Evolutionary conservation across 2,797 vertebrate species (phyloP).

Genomic region (Allobates femoralis): DNA sequence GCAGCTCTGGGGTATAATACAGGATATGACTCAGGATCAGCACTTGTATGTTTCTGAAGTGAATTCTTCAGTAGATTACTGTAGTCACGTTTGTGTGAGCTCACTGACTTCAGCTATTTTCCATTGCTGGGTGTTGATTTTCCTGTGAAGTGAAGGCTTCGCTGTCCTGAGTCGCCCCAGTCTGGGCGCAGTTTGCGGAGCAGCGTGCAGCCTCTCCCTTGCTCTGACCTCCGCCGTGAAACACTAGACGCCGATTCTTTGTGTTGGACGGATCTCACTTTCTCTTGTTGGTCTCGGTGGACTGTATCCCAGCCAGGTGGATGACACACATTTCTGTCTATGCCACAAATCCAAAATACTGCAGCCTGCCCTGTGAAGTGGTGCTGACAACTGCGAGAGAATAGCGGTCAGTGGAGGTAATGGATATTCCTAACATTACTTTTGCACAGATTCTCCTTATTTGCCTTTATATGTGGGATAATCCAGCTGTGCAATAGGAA

Average conservation of each 20-base stretch:
- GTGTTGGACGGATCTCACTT: background rate
- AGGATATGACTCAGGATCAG: too few relatives aligned
- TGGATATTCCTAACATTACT: too few relatives aligned
- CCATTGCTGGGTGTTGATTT: background rate
- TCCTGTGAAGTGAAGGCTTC: too few relatives aligned
- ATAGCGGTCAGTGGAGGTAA: too few relatives aligned
- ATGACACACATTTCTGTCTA: background rate
- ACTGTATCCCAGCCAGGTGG: background rate
- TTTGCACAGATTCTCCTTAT: too few relatives aligned
- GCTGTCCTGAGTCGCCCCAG: background rate
- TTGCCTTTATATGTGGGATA: too few relatives aligned
- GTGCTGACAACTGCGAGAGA: too few relatives aligned
- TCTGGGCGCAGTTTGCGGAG: background rate
- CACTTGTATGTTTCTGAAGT: too few relatives aligned
- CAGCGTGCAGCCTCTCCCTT: slow-evolving; percentile 23
- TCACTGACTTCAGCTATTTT: background rate
- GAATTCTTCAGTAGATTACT: too few relatives aligned
- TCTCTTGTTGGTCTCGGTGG: background rate
- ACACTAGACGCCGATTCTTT: background rate
- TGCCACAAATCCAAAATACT: background rate
- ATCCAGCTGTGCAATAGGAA: too few relatives aligned
- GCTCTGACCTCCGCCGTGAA: slow-evolving; percentile 15
- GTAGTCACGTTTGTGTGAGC: too few relatives aligned
- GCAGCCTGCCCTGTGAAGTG: background rate
- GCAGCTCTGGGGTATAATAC: too few relatives aligned